A percentile compares a stretch with the other conserved stretches of the same genome.
Conservation (phyloP, 2,888 invertebrate genomes). For the Drosophila paranaensis region DNA sequence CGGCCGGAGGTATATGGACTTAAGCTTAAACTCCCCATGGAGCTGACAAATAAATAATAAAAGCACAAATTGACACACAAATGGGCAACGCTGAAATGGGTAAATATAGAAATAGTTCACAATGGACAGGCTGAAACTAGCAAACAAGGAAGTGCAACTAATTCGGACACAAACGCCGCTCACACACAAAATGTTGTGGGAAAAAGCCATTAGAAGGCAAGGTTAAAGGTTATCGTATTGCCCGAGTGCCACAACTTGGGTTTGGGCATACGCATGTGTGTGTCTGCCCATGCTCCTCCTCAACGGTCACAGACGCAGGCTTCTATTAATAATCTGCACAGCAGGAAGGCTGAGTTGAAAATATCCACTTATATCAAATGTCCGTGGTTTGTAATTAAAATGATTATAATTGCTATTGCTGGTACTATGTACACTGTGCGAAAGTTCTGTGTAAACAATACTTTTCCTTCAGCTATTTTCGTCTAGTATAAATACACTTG, state of each 20-base stretch:
- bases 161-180: constrained; percentile 12
- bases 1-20: constrained; percentile 7
- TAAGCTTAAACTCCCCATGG: constrained; percentile 59
- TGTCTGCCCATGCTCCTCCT: background rate
- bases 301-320: constrained; percentile 30
- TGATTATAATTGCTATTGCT: constrained; percentile 65
- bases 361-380: constrained; percentile 62
- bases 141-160: constrained; percentile 50
- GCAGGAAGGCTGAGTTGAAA: constrained; percentile 23
- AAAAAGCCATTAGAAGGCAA: constrained; percentile 49
- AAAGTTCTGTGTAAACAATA: constrained; percentile 8
- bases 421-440: constrained; percentile 42
- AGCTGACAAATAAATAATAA: constrained; percentile 78
- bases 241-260: constrained; percentile 24
- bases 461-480: background rate
- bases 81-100: constrained; percentile 33
- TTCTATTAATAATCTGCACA: constrained; percentile 55
- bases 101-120: constrained; percentile 40
- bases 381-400: constrained; percentile 61
- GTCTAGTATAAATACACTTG: background rate
- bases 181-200: constrained; percentile 24
- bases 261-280: background rate
- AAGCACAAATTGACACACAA: constrained; percentile 76
- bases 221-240: constrained; percentile 64
- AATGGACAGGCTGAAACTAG: constrained; percentile 37